phyloP scores from a whole-genome alignment of 2,113 vertebrate genomes.

The Coturnix japonica region DNA sequence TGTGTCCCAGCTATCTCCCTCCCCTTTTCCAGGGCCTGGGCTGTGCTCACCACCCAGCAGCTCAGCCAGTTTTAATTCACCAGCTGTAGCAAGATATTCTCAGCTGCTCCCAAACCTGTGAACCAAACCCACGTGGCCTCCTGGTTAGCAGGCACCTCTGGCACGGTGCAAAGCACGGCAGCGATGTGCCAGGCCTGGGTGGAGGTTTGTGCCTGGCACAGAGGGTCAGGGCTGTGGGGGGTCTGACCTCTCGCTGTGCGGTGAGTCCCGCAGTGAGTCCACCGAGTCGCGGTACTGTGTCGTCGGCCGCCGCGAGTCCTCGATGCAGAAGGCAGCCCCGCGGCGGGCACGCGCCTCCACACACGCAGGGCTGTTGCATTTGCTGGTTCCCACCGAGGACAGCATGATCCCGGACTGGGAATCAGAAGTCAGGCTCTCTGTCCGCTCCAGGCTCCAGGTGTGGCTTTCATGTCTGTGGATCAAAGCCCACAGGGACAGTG shows the following conservation, averaged over 20 bases:
- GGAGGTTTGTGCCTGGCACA: background rate
- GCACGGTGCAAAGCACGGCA: accelerated
- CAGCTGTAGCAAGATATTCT: background rate
- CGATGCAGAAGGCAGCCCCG: conserved; percentile 85
- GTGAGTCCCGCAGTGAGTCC: conserved; percentile 94
- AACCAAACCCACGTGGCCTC: background rate
- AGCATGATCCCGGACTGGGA: conserved; percentile 95
- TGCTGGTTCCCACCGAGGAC: conserved; percentile 96
- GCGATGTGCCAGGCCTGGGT: background rate
- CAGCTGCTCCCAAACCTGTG: accelerated
- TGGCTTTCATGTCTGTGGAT: conserved; percentile 91
- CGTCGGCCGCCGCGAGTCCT: conserved; percentile 83
- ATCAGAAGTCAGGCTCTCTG: conserved; percentile 94
- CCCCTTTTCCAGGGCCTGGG: background rate
- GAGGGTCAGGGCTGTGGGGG: background rate
- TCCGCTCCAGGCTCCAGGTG: conserved; percentile 95
- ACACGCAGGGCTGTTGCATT: conserved; percentile 96
- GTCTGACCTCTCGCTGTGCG: conserved; percentile 95
- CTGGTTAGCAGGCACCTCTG: background rate
- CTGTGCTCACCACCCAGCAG: background rate
- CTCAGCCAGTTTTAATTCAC: background rate
- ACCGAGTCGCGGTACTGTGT: conserved; percentile 90
- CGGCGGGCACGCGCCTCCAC: conserved; percentile 91
- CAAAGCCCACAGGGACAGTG: background rate
- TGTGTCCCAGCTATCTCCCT: background rate